A percentile compares a stretch with the other conserved stretches of the same genome.
Evolutionary conservation across 2,113 vertebrate genomes (phyloP).

Genomic region (Camelus dromedarius): DNA sequence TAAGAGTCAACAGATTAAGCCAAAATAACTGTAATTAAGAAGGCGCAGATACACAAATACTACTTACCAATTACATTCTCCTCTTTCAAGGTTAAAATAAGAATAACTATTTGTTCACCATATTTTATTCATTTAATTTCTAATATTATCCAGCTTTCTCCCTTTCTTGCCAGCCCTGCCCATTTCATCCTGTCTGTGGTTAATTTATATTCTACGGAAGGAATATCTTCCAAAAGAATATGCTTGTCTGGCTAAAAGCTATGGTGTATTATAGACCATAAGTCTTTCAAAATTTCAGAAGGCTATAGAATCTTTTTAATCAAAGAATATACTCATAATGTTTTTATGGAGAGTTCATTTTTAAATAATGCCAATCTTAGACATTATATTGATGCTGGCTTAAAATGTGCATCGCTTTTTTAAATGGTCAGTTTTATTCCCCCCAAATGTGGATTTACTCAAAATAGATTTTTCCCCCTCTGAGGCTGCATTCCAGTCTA

Average conservation of each 20-base stretch:
- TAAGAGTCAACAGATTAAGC: neutral
- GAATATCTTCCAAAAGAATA: conserved; percentile 62
- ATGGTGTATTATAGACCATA: conserved; percentile 45
- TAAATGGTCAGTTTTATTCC: conserved; percentile 62
- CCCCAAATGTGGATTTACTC: conserved; percentile 66
- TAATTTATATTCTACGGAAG: conserved; percentile 71
- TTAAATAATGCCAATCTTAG: conserved; percentile 38
- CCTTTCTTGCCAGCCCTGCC: conserved; percentile 49
- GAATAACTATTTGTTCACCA: conserved; percentile 69
- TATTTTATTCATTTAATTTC: conserved; percentile 78
- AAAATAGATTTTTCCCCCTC: conserved; percentile 35
- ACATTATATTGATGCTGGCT: neutral
- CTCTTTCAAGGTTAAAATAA: conserved; percentile 56
- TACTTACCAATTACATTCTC: neutral
- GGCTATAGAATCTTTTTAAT: conserved; percentile 51
- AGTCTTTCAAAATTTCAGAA: conserved; percentile 68
- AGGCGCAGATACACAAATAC: conserved; percentile 17
- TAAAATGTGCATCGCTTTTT: conserved; percentile 59
- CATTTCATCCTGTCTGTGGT: conserved; percentile 67
- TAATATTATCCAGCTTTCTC: conserved; percentile 61
- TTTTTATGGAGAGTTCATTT: conserved; percentile 31
- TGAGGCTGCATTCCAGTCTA: conserved; percentile 64
- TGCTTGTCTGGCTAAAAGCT: conserved; percentile 64
- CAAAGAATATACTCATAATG: conserved; percentile 56
- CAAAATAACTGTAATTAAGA: conserved; percentile 36